Evolutionary conservation across 2,113 vertebrate genomes (phyloP).

Genomic region (Urocitellus parryii): DNA sequence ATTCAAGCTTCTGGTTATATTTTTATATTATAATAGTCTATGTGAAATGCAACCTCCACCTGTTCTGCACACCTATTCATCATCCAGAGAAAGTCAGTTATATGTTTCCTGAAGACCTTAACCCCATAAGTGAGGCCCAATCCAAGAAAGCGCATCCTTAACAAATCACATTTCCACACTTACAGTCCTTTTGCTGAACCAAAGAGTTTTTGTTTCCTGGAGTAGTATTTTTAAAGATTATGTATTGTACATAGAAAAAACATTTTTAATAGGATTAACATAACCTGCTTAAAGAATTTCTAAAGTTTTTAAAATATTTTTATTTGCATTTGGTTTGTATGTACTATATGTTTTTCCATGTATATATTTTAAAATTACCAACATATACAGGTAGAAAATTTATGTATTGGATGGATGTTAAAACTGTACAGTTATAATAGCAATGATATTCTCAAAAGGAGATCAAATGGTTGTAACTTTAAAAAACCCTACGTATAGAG

Average conservation of each 20-base stretch:
- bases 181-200: conserved; percentile 82
- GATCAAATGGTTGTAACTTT: conserved; percentile 45
- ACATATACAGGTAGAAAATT: conserved; percentile 29
- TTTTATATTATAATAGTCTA: conserved; percentile 54
- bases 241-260: conserved; percentile 63
- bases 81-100: conserved; percentile 18
- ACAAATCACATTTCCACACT: conserved; percentile 49
- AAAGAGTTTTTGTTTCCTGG: conserved; percentile 83
- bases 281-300: conserved; percentile 78
- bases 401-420: conserved; percentile 53
- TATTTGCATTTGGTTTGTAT: conserved; percentile 83
- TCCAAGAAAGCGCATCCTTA: conserved; percentile 35
- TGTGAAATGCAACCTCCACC: background rate
- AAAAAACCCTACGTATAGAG: conserved; percentile 35
- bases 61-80: background rate
- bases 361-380: conserved; percentile 81
- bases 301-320: conserved; percentile 83
- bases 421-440: conserved; percentile 67
- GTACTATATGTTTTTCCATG: conserved; percentile 74
- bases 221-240: conserved; percentile 81
- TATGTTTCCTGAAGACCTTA: background rate
- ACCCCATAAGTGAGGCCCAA: background rate
- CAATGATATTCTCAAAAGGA: conserved; percentile 65
- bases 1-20: conserved; percentile 59
- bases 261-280: conserved; percentile 77